Percentiles rank a stretch among this genome's conserved stretches.
These are phyloP conservation scores for Lethrus apterus DNA, from an alignment of 1,140 invertebrate species.

Conservation along the genomic window DNA sequence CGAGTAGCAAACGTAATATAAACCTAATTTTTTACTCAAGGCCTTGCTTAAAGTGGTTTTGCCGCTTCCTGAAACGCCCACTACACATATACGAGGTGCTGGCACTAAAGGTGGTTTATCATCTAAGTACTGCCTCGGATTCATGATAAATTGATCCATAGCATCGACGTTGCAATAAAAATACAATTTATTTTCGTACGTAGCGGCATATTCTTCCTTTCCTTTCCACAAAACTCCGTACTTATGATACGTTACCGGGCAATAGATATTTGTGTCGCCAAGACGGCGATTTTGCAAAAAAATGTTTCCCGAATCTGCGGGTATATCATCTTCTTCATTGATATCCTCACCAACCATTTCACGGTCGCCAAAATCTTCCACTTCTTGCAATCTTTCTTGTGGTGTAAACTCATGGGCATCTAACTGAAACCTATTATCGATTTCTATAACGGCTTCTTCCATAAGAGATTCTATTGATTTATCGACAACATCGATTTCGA, in stretches of 20 bases:
- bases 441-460: slow-evolving; percentile 26
- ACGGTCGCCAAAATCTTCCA: slow-evolving; percentile 26
- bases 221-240: slow-evolving; percentile 50
- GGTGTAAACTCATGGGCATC: slow-evolving; percentile 24
- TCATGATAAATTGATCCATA: slow-evolving; percentile 41
- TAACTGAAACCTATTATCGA: slow-evolving; percentile 29
- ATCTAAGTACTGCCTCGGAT: slow-evolving; percentile 41
- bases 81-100: slow-evolving; percentile 46
- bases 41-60: slow-evolving; percentile 43
- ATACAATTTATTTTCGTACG: slow-evolving; percentile 47
- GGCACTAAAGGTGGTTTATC: slow-evolving; percentile 41
- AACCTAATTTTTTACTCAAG: slow-evolving; percentile 46
- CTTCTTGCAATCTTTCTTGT: slow-evolving; percentile 22
- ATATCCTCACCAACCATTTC: slow-evolving; percentile 25
- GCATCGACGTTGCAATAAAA: slow-evolving; percentile 42
- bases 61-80: slow-evolving; percentile 47
- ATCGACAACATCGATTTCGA: slow-evolving; percentile 27
- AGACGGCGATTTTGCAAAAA: slow-evolving; percentile 40
- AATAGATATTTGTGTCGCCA: slow-evolving; percentile 49
- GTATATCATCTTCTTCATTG: slow-evolving; percentile 32
- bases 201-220: slow-evolving; percentile 44
- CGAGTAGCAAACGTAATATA: slow-evolving; percentile 45
- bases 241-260: slow-evolving; percentile 46
- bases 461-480: slow-evolving; percentile 30
- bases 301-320: slow-evolving; percentile 27